These are phyloP conservation scores for Podocnemis expansa DNA, from an alignment of 2,113 vertebrate species.

Conservation along the genomic window DNA sequence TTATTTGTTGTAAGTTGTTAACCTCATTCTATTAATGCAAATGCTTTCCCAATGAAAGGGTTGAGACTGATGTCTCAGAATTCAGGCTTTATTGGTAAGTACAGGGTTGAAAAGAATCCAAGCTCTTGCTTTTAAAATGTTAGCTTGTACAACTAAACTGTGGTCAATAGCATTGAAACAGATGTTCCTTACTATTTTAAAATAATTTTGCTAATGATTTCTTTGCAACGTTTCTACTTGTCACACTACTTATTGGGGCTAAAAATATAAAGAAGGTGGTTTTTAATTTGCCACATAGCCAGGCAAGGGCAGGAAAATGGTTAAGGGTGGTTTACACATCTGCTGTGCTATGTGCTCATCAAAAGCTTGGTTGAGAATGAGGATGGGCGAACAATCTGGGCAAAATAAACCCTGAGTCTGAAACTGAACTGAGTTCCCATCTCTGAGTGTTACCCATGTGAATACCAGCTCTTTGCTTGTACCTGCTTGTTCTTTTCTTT, in stretches of 20 bases:
- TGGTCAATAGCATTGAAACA: constrained; percentile 46
- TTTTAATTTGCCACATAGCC: neutral
- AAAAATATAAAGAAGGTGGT: constrained; percentile 21
- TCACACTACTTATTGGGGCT: constrained; percentile 7
- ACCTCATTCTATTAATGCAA: neutral
- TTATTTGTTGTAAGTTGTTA: neutral
- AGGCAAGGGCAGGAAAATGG: neutral
- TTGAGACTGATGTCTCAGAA: constrained; percentile 44
- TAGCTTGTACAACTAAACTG: constrained; percentile 52
- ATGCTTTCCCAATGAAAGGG: constrained; percentile 8
- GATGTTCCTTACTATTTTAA: constrained; percentile 55
- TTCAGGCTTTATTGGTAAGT: constrained; percentile 50
- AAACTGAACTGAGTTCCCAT: neutral
- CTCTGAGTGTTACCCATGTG: neutral
- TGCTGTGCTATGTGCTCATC: neutral
- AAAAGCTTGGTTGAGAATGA: neutral
- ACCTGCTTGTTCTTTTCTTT: neutral
- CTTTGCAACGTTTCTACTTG: neutral
- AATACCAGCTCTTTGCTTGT: neutral
- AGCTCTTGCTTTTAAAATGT: constrained; percentile 49
- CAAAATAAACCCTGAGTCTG: neutral
- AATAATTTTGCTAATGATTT: constrained; percentile 20
- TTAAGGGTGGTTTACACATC: neutral
- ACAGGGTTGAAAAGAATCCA: constrained; percentile 52
- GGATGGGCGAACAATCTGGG: neutral